Base-by-base conservation (phyloP, 2,888 invertebrate species). In the Aspidiotus rigidus region DNA sequence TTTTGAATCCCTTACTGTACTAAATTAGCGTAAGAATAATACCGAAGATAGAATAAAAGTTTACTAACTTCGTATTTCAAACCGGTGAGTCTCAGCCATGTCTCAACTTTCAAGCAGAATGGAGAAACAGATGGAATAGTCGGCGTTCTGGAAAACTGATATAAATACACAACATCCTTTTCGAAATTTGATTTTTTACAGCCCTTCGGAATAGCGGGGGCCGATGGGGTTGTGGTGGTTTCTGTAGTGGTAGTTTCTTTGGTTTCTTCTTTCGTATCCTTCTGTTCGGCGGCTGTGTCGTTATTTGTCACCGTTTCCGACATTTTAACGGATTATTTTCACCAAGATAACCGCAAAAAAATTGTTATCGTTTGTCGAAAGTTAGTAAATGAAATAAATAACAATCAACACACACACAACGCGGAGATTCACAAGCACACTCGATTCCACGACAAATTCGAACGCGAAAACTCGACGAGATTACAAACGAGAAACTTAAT, bases 51-150 rank as follows among this genome's bases (percentile, higher is more conserved):
- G 28, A 28, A 28, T 28, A 5, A 28, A 5, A 28, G 28, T 28
- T 28, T 62, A 79, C 86, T 84, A 81, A 94, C 94, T 91, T 94
- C 93, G 81, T 94, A 95, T 82, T 90, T 92, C 79, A 94, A 84
- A 78, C 89, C 91, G 77, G 89, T 87, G 76, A 95, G 85, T 78
- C 95, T 85, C 74, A 96, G 84, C 93, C 93, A 95, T 77, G 94
- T 93, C 83, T 96, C 95, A 76, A 94, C 90, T 85, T 95, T 95
- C 78, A 95, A 85, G 81, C 93, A 93, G 80, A 89, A 94, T 71
- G 93, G 92, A 74, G 93, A 94, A 75, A 92, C 83, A 72, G 93
- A 93, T 71, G 94, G 94, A 77, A 94, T 82, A 78, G 90, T 82
- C 74, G 93, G 90, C 74, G 92, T 92, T 77, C 95, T 86, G 74